Percentiles rank a stretch among this genome's conserved stretches.
Evolutionary conservation across 2,888 invertebrate genomes (phyloP).

Genomic region (Patella pellucida): DNA sequence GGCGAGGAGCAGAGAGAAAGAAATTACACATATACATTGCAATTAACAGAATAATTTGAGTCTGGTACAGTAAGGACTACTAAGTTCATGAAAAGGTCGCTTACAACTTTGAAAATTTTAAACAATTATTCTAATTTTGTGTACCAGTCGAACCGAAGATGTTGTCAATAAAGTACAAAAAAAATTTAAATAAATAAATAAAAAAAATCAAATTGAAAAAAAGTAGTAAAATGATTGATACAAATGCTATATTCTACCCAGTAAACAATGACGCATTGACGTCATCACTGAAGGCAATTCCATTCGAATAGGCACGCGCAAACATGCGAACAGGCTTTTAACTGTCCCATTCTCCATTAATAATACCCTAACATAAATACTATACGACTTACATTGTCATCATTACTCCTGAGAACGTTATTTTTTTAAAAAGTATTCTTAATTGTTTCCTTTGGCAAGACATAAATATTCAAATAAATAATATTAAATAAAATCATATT

Average conservation of each 20-base stretch:
- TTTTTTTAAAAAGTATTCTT: not conserved
- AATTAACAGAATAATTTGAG: not conserved
- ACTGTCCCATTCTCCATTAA: not conserved
- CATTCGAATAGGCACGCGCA: not conserved
- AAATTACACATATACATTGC: conserved; percentile 10
- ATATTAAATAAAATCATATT: conserved; percentile 6
- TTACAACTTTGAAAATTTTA: not conserved
- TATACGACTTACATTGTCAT: not conserved
- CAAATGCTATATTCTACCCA: conserved; percentile 12
- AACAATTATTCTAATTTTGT: not conserved
- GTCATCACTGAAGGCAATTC: not conserved
- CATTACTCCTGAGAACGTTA: conserved; percentile 5
- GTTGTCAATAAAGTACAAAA: not conserved
- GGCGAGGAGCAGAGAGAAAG: conserved; percentile 10
- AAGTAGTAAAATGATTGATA: conserved; percentile 18
- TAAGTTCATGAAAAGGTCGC: not conserved
- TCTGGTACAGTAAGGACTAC: no score
- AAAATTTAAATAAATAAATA: conserved; percentile 18
- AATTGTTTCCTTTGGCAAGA: conserved; percentile 10
- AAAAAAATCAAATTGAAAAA: conserved; percentile 18
- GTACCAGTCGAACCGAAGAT: not conserved
- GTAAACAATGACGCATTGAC: not conserved
- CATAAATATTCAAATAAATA: not conserved
- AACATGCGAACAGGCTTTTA: not conserved
- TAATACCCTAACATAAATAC: not conserved